phyloP scores from a whole-genome alignment of 1,140 invertebrate species.

The Platyura marginata region DNA sequence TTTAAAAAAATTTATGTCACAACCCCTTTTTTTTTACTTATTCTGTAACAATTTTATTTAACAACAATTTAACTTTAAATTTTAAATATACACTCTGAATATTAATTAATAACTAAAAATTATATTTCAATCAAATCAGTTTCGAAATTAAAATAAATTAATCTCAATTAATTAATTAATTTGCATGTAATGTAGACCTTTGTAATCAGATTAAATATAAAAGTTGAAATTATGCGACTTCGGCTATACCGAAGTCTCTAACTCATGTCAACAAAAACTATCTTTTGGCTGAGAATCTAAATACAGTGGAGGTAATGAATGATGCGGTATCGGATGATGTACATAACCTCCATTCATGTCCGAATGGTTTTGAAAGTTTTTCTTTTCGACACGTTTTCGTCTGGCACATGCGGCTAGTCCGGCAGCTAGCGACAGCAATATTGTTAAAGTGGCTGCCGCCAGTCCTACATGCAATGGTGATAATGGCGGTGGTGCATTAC shows the following conservation, averaged over 20 bases:
- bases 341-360: constrained; percentile 26
- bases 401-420: constrained; percentile 30
- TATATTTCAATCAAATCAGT: too few relatives aligned
- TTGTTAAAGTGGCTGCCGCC: constrained; percentile 29
- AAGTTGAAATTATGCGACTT: too few relatives aligned
- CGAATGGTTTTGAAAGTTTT: constrained; percentile 35
- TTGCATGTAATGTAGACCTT: too few relatives aligned
- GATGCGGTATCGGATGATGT: constrained; percentile 20
- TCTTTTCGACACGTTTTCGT: constrained; percentile 36
- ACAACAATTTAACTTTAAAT: too few relatives aligned
- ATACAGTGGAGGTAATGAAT: constrained; percentile 26
- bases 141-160: too few relatives aligned
- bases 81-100: too few relatives aligned
- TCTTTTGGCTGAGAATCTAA: constrained; percentile 45
- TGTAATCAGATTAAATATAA: too few relatives aligned
- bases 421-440: constrained; percentile 39
- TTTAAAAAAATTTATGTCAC: too few relatives aligned
- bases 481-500: constrained; percentile 8
- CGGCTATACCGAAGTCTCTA: constrained; percentile 39
- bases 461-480: constrained; percentile 28
- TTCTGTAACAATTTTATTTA: too few relatives aligned
- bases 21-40: too few relatives aligned
- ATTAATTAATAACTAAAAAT: too few relatives aligned
- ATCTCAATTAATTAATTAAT: too few relatives aligned
- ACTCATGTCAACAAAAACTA: constrained; percentile 53